Percentiles rank a stretch among this genome's conserved stretches.
Evolutionary conservation across 2,888 invertebrate species (phyloP).

Genomic region (Xanthorhoe designata): DNA sequence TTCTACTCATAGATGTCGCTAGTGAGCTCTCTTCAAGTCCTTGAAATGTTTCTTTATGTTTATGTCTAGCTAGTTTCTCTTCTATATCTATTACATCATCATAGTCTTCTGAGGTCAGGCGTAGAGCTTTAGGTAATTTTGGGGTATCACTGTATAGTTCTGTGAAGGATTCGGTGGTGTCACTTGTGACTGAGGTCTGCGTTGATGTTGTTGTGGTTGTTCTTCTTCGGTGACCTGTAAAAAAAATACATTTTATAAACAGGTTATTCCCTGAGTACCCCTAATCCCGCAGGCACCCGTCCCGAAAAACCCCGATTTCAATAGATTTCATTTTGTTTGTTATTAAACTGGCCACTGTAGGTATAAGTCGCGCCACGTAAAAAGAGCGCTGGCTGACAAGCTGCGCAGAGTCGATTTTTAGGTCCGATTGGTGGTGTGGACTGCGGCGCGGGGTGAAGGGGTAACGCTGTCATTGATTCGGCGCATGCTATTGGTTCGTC

Average conservation of each 20-base stretch:
- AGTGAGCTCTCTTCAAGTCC: constrained; percentile 69
- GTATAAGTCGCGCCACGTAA: too few relatives aligned
- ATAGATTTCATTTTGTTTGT: too few relatives aligned
- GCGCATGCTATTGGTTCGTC: too few relatives aligned
- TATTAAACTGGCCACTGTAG: too few relatives aligned
- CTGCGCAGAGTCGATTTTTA: too few relatives aligned
- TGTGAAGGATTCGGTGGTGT: constrained; percentile 61
- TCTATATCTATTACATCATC: constrained; percentile 74
- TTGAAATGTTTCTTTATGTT: constrained; percentile 67
- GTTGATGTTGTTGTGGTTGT: constrained; percentile 73
- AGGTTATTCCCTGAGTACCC: too few relatives aligned
- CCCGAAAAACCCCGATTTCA: too few relatives aligned
- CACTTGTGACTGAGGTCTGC: constrained; percentile 60
- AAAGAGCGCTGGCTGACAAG: too few relatives aligned
- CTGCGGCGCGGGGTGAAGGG: too few relatives aligned
- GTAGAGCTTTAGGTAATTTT: constrained; percentile 69
- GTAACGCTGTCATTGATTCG: too few relatives aligned
- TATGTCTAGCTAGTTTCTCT: constrained; percentile 65
- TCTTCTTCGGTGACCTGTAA: constrained; percentile 80
- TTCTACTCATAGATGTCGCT: constrained; percentile 71
- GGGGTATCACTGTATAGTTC: constrained; percentile 50
- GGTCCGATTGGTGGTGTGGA: too few relatives aligned
- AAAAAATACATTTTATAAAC: neutral
- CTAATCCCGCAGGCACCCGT: too few relatives aligned
- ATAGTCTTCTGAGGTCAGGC: constrained; percentile 65